phyloP scores from a whole-genome alignment of 2,113 vertebrate species.

The Sinocyclocheilus rhinocerous region DNA sequence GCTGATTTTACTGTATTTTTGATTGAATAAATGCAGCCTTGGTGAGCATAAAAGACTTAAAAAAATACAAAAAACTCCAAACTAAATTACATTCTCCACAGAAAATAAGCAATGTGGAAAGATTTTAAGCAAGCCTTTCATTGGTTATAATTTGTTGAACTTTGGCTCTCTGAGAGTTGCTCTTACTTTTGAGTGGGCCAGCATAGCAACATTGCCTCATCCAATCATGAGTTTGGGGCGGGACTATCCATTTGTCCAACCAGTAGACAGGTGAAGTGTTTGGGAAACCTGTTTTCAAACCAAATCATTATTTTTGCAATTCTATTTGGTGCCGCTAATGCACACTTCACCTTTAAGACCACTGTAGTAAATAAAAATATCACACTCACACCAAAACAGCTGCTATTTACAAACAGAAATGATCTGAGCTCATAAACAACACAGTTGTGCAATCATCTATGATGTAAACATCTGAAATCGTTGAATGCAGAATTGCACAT shows the following conservation, averaged over 20 bases:
- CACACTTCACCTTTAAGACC: not conserved
- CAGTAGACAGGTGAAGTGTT: not conserved
- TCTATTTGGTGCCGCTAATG: not conserved
- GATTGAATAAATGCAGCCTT: not conserved
- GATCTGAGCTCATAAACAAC: not conserved
- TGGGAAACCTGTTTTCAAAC: not conserved
- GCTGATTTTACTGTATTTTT: not conserved
- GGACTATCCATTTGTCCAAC: not conserved
- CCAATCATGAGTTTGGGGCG: too few relatives aligned
- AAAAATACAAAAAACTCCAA: not conserved
- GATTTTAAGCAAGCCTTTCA: not conserved
- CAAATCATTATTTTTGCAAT: not conserved
- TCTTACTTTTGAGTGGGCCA: too few relatives aligned
- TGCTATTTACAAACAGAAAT: not conserved
- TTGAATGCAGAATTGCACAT: not conserved
- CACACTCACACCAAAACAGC: not conserved
- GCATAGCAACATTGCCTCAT: too few relatives aligned
- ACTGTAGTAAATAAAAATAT: not conserved
- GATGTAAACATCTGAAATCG: conserved; percentile 3
- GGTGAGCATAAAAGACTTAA: not conserved
- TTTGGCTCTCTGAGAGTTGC: too few relatives aligned
- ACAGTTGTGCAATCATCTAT: not conserved
- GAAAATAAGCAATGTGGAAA: not conserved
- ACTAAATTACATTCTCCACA: not conserved
- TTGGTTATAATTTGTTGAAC: not conserved